These are phyloP conservation scores for Sprattus sprattus DNA, from an alignment of 2,113 vertebrate genomes.

Conservation along the genomic window DNA sequence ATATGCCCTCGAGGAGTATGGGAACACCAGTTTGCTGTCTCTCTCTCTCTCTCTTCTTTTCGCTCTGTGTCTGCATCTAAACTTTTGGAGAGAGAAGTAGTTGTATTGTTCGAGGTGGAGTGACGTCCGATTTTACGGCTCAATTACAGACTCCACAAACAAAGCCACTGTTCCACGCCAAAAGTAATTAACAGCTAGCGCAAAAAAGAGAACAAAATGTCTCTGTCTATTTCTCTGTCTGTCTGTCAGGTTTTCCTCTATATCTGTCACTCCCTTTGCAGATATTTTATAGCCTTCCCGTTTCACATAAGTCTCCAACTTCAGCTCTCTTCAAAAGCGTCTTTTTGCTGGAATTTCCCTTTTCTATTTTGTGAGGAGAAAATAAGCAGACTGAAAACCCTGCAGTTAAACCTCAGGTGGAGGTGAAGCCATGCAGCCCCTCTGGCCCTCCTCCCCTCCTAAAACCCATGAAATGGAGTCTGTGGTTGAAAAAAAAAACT, in stretches of 20 bases:
- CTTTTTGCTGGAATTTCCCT: conserved; percentile 8
- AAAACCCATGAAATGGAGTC: conserved; percentile 42
- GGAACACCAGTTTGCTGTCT: not conserved
- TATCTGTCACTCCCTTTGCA: not conserved
- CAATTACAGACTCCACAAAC: not conserved
- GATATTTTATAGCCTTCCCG: not conserved
- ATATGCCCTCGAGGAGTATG: not conserved
- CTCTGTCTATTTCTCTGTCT: not conserved
- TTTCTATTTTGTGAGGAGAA: not conserved
- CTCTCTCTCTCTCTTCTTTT: conserved; percentile 37
- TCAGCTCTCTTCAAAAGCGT: not conserved
- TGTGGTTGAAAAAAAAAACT: conserved; percentile 57
- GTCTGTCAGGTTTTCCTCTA: conserved; percentile 13
- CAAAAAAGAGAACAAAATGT: not conserved
- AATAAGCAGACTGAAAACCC: not conserved
- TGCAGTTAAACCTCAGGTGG: conserved; percentile 44
- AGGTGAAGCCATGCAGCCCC: conserved; percentile 36
- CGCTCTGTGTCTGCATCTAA: not conserved
- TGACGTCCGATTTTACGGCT: not conserved
- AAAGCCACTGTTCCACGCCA: not conserved
- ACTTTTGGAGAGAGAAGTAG: not conserved
- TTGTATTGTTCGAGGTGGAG: not conserved
- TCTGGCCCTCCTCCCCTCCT: not conserved
- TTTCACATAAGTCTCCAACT: not conserved
- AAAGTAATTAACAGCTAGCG: not conserved